Evolutionary conservation across 2,797 vertebrate species (phyloP).

Genomic region (Pelochelys cantorii): DNA sequence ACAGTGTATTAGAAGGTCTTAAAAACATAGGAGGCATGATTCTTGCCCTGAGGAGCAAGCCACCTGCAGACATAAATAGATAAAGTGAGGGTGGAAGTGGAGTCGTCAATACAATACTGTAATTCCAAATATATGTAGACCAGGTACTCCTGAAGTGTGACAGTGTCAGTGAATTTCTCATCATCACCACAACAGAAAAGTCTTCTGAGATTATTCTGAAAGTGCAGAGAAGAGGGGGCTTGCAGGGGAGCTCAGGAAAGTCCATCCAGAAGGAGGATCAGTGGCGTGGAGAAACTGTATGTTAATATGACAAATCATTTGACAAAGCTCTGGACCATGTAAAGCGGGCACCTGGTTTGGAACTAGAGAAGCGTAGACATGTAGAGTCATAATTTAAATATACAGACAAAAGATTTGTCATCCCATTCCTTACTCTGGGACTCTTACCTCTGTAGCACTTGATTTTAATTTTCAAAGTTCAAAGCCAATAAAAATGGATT

Average conservation of each 20-base stretch:
- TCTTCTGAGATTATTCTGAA: neutral
- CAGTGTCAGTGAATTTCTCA: neutral
- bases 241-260: neutral
- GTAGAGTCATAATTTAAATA: neutral
- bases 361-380: neutral
- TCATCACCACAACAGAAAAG: neutral
- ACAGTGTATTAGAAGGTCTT: fast-evolving
- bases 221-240: neutral
- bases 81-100: neutral
- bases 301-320: neutral
- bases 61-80: neutral
- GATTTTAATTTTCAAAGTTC: neutral
- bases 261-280: fast-evolving
- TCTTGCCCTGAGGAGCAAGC: fast-evolving
- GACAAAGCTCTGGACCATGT: neutral
- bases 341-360: neutral
- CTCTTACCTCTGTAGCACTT: neutral
- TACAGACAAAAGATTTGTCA: neutral
- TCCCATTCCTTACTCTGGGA: neutral
- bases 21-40: neutral
- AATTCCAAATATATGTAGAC: neutral
- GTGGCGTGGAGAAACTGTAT: fast-evolving
- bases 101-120: neutral
- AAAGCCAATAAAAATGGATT: neutral
- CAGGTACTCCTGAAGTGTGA: neutral